Evolutionary conservation across 2,888 invertebrate genomes (phyloP).

Genomic region (Lithophane semibrunnea): DNA sequence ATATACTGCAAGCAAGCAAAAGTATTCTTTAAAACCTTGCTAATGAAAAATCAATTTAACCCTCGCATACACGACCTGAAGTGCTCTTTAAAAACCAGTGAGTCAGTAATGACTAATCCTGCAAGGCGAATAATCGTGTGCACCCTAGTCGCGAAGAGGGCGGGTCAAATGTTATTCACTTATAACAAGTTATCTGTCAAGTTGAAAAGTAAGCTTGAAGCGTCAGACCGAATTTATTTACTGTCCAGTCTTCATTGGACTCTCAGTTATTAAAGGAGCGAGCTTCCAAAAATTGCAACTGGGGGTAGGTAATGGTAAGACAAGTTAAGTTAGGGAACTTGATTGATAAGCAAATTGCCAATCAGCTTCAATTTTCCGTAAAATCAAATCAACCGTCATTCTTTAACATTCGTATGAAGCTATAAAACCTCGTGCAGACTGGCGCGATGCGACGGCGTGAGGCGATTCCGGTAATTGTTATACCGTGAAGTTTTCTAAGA

Average conservation of each 20-base stretch:
- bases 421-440: neutral
- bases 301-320: neutral
- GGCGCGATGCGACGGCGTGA: no score
- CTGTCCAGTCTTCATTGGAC: conserved; percentile 7
- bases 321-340: neutral
- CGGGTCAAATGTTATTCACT: conserved; percentile 64
- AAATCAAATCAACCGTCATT: neutral
- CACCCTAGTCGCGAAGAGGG: conserved; percentile 60
- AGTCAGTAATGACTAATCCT: conserved; percentile 60
- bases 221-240: conserved; percentile 28
- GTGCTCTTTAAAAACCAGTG: conserved; percentile 48
- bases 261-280: neutral
- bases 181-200: conserved; percentile 59
- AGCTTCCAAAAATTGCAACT: neutral
- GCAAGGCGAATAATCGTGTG: conserved; percentile 10
- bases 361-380: neutral
- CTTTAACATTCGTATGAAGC: neutral
- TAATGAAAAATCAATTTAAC: conserved; percentile 19
- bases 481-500: no score
- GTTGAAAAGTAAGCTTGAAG: conserved; percentile 47
- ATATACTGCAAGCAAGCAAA: neutral
- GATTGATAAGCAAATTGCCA: neutral
- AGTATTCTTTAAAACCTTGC: neutral
- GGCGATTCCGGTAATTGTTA: no score
- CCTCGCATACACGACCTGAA: neutral